Evolutionary conservation across 53 echinoderm and acorn worm species (phyloP), one percentile per base, ranked within the genome.

Genomic region (Hippasteria phrygiana): DNA sequence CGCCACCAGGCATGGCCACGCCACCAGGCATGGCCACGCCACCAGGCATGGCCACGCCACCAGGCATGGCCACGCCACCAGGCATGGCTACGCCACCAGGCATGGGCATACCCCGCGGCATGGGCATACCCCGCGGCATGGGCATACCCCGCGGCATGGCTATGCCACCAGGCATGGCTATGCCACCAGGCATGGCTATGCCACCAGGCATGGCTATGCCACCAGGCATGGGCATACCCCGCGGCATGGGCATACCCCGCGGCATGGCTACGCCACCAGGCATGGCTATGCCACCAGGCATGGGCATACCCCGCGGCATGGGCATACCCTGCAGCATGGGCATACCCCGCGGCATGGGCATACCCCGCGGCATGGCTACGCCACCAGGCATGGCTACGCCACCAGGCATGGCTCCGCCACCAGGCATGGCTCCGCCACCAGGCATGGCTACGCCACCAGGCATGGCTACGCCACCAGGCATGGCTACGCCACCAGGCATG

Each of bases 101-200:
- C 24, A 80, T 14, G 18, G 90, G 24, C 90, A 90, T 53, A 53
- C 80, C n/a, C n/a, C n/a, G n/a, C n/a, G n/a, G n/a, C n/a, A n/a
- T n/a, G n/a, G n/a, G n/a, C n/a, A n/a, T n/a, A n/a, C n/a, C n/a
- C n/a, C n/a, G n/a, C 3, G 81, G 90, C 12, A 80, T 53, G 43
- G 40, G 72, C 5, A 39, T 28, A 54, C 89, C 88, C 41, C 63
- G 35, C 26, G 80, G 71, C 5, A 74, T 0, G 41, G 55, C 74
- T 35, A 87, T 39, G 5, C 87, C 75, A 2, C 74, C 62, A 9
- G 74, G 87, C 27, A 90, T 22, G 24, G 90, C 54, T 53, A 90
- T 43, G 16, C 81, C 72, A 39, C 39, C 71, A 14, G 81, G 90
- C 22, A 82, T 28, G 26, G 59, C 72, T 70, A 89, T 62, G 27